Evolutionary conservation across 2,113 vertebrate genomes (phyloP).

Genomic region (Pterocles burchelli): DNA sequence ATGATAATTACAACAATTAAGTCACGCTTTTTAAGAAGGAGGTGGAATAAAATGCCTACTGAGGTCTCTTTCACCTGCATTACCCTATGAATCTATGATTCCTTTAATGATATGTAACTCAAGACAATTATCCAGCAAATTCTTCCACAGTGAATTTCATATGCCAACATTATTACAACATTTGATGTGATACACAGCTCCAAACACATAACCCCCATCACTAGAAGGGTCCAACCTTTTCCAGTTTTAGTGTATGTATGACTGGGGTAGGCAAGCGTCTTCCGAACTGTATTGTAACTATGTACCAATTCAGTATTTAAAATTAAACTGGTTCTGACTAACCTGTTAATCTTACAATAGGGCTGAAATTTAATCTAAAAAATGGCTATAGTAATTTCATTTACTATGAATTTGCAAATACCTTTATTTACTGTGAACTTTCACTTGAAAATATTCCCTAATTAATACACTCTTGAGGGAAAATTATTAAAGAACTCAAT

Average conservation of each 20-base stretch:
- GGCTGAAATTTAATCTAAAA: background rate
- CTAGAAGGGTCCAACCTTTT: background rate
- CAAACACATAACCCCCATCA: accelerated
- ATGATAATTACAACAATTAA: background rate
- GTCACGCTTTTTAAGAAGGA: background rate
- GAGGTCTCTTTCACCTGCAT: background rate
- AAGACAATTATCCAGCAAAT: background rate
- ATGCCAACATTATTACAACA: background rate
- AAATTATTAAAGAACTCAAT: background rate
- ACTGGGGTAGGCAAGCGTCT: background rate
- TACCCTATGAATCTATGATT: background rate
- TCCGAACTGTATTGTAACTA: background rate
- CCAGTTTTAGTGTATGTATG: accelerated
- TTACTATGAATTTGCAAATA: background rate
- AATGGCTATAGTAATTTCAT: background rate
- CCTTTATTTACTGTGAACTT: background rate
- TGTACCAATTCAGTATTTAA: background rate
- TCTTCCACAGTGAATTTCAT: background rate
- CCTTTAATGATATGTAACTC: background rate
- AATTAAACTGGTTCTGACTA: background rate
- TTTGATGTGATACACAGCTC: background rate
- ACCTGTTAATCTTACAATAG: background rate
- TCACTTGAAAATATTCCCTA: background rate
- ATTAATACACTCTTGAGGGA: background rate
- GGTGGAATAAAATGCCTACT: background rate